phyloP scores from a whole-genome alignment of 2,797 vertebrate genomes.

The Dromococcyx pavoninus region DNA sequence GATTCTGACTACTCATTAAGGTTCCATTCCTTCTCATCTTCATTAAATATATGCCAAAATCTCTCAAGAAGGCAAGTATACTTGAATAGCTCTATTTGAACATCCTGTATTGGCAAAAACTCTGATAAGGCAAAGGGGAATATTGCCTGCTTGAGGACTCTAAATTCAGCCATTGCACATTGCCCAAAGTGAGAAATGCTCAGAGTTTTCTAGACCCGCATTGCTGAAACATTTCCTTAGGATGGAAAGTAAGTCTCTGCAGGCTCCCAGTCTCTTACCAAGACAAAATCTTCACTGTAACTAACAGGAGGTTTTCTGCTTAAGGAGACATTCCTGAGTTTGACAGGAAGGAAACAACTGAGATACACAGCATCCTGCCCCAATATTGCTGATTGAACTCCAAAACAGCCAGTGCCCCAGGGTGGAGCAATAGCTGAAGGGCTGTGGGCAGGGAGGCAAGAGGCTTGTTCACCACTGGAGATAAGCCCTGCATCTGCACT shows the following conservation, averaged over 20 bases:
- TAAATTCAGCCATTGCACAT: background rate
- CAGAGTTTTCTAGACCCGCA: background rate
- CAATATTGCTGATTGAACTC: background rate
- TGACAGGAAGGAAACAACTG: background rate
- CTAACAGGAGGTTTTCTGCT: background rate
- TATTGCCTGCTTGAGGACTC: background rate
- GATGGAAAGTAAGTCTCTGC: background rate
- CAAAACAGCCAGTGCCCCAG: background rate
- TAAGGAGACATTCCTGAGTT: background rate
- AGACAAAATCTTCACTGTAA: background rate
- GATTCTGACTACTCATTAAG: background rate
- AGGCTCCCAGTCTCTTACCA: background rate
- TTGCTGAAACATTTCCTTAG: background rate
- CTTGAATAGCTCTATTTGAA: background rate
- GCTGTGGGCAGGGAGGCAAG: background rate
- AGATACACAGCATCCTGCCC: background rate
- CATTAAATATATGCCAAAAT: background rate
- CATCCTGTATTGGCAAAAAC: background rate
- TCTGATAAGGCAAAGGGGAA: background rate
- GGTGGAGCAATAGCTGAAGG: background rate
- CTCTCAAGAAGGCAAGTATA: background rate
- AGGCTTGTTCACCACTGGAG: background rate
- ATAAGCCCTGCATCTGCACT: background rate
- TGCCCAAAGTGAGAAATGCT: background rate
- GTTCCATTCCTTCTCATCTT: background rate